These are phyloP conservation scores for Pristionchus fissidentatus DNA, from an alignment of 2,888 invertebrate genomes.

Conservation along the genomic window DNA sequence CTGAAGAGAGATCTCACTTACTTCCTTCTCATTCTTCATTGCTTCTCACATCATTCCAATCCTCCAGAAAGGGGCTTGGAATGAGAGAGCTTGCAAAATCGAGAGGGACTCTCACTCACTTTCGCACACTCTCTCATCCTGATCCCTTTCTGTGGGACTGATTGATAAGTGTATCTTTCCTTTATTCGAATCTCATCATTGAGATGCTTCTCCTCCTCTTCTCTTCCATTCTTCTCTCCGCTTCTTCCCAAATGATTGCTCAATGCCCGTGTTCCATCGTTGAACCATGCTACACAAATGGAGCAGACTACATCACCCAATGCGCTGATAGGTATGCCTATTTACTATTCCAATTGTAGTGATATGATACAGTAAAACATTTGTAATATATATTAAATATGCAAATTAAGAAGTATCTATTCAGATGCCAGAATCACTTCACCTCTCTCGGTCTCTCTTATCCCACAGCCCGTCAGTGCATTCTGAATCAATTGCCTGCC, in stretches of 20 bases:
- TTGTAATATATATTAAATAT: not conserved
- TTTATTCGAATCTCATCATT: too few species aligned
- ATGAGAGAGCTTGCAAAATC: too few species aligned
- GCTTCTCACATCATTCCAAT: not conserved
- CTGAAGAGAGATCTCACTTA: not conserved
- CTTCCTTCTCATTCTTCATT: not conserved
- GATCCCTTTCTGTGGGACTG: too few species aligned
- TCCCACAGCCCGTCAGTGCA: constrained; percentile 36
- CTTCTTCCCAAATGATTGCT: constrained; percentile 27
- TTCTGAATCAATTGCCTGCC: not conserved
- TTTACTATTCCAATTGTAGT: not conserved
- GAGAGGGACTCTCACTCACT: too few species aligned
- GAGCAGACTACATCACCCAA: not conserved
- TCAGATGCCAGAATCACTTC: constrained; percentile 47
- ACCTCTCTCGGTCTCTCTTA: constrained; percentile 32
- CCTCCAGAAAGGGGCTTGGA: too few species aligned
- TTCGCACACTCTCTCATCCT: too few species aligned
- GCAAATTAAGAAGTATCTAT: not conserved
- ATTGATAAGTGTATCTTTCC: too few species aligned
- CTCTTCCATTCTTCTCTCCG: constrained; percentile 17
- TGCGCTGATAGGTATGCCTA: constrained; percentile 32
- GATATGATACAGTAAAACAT: not conserved
- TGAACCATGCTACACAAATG: constrained; percentile 35
- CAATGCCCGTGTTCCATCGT: constrained; percentile 30
- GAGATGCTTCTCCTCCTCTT: constrained; percentile 30